Base-by-base conservation (phyloP, 2,888 invertebrate species). In the Philaethria dido region DNA sequence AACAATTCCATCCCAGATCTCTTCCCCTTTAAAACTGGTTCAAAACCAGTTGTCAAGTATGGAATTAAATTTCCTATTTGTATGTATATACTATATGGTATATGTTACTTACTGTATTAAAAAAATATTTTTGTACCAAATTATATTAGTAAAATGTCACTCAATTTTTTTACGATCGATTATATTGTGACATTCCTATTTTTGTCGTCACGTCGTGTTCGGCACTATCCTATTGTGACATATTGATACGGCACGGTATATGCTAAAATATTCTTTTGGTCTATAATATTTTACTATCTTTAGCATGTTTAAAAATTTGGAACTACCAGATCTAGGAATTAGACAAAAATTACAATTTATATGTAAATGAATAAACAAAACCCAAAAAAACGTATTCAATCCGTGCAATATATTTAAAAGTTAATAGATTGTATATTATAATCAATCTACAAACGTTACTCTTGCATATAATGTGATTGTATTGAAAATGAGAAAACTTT, bases 1-100 rank as follows among this genome's bases (percentile, higher is more conserved):
- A 33, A 59, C 39, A 42, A 54, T 45, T 29, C 63, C 59, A 63
- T 52, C 44, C 60, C 36, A 45, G 54, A 48, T 42, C 44, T 61
- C 64, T 68, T 68, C 64, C 64, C 61, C 54, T 54, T 64, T 11
- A 22, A 60, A 64, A 68, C 68, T 42, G 54, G 68, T 68, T 64
- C 61, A 64, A 39, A 64, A 64, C 60, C 54, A 33, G 61, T 60
- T 55, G 36, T 8, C 29, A 25, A 47, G 48, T 50, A 22, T 47
- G 22, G 29, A 60, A 33, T 60, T 11, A 60, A 60, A 33, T 60
- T 60, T 60, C 44, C 60, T 44, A 29, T 29, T 2, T 33, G 16
- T 25, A 39, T 57, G 16, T 11, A 22, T 33, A 33, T 33, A 33
- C 33, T 8, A 8, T 6, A 1, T 8, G 33, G n/a, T n/a, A n/a